phyloP scores from a whole-genome alignment of 2,888 invertebrate genomes.

The Thumatha senex region DNA sequence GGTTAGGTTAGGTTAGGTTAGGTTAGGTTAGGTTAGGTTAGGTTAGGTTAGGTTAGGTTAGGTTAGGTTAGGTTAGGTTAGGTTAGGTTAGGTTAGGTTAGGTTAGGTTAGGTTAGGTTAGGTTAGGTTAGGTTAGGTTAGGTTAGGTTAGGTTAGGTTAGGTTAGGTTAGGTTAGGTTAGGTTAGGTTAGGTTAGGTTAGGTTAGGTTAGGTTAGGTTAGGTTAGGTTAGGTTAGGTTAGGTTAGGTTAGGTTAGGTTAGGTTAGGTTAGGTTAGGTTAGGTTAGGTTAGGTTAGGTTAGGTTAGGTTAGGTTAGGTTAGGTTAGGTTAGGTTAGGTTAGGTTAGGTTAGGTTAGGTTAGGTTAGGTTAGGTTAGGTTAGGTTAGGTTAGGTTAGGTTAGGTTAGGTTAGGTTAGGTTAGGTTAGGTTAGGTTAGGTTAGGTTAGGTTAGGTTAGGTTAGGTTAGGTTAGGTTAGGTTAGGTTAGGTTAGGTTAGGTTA shows the following conservation, averaged over 20 bases:
- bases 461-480: slow-evolving; percentile 11
- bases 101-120: slow-evolving; percentile 23
- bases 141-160: slow-evolving; percentile 25
- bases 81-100: slow-evolving; percentile 5
- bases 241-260: slow-evolving; percentile 32
- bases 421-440: slow-evolving; percentile 20
- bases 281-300: slow-evolving; percentile 26
- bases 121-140: slow-evolving; percentile 21
- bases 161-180: slow-evolving; percentile 24
- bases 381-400: slow-evolving; percentile 16
- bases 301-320: slow-evolving; percentile 26
- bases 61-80: slow-evolving; percentile 28
- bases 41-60: slow-evolving; percentile 22
- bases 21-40: slow-evolving; percentile 21
- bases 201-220: slow-evolving; percentile 29
- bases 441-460: slow-evolving; percentile 17
- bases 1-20: slow-evolving; percentile 15
- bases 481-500: slow-evolving; percentile 21
- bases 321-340: slow-evolving; percentile 28
- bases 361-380: slow-evolving; percentile 30
- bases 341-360: slow-evolving; percentile 31
- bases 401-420: slow-evolving; percentile 16
- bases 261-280: slow-evolving; percentile 28
- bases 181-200: slow-evolving; percentile 28
- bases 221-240: slow-evolving; percentile 28